Conservation (phyloP, 92 coral and sea anemone species). For the Bergia puertoricense region DNA sequence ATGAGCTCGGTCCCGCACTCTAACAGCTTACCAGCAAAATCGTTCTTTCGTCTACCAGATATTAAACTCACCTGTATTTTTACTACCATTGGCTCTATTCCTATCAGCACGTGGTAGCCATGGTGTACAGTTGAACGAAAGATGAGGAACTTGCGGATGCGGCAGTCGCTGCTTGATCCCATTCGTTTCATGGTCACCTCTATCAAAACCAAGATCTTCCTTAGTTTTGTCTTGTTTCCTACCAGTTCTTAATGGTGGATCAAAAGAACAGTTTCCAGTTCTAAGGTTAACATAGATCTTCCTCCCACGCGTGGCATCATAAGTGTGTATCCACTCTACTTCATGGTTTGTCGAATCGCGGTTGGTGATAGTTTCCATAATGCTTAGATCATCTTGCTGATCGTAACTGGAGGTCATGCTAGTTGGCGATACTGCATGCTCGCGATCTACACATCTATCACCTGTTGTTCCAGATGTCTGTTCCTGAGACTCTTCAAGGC, state of each 20-base stretch:
- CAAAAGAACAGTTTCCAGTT: constrained; percentile 82
- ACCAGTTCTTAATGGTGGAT: constrained; percentile 50
- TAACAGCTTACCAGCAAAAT: too few species aligned
- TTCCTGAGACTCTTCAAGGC: neutral
- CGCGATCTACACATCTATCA: neutral
- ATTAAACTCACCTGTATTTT: constrained; percentile 9
- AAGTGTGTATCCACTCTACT: constrained; percentile 73
- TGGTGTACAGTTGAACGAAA: constrained; percentile 92
- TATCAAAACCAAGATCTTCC: neutral
- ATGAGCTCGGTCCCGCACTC: too few species aligned
- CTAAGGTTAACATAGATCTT: constrained; percentile 71
- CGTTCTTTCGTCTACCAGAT: neutral
- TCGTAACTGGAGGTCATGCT: neutral
- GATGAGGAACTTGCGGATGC: constrained; percentile 75
- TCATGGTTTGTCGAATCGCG: neutral
- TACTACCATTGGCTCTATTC: neutral
- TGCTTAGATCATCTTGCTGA: neutral
- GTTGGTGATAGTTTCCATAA: neutral
- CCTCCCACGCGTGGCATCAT: constrained; percentile 55
- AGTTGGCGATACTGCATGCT: neutral
- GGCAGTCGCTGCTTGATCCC: constrained; percentile 43
- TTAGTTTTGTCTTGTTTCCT: constrained; percentile 12
- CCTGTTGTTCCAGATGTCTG: neutral
- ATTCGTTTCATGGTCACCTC: neutral
- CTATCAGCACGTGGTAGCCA: constrained; percentile 89